These are phyloP conservation scores for Stichodactyla helianthus DNA, from an alignment of 64 coral and sea anemone species.

Conservation along the genomic window DNA sequence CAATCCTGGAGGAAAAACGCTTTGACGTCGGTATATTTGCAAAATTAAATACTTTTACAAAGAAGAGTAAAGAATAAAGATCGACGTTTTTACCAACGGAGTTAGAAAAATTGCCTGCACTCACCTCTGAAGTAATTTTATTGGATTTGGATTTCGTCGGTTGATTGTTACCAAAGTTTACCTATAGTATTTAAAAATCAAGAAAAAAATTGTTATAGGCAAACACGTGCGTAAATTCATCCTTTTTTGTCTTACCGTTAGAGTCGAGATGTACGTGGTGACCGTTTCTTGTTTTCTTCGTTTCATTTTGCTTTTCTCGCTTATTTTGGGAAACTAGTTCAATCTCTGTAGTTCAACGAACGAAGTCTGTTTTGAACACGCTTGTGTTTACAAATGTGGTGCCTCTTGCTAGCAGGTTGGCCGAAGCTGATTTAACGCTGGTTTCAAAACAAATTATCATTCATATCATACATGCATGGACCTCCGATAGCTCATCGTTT, in stretches of 20 bases:
- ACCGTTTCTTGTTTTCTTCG: neutral
- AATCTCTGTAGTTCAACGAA: neutral
- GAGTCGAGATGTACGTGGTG: neutral
- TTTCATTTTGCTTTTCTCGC: neutral
- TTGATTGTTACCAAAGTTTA: neutral
- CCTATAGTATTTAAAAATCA: neutral
- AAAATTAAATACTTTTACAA: too few relatives aligned
- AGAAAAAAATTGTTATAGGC: neutral
- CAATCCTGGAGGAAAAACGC: too few relatives aligned
- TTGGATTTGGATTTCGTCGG: neutral
- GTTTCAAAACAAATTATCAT: neutral
- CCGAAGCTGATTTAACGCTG: neutral
- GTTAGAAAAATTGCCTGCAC: neutral
- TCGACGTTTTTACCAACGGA: neutral
- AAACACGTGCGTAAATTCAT: neutral
- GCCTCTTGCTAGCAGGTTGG: neutral
- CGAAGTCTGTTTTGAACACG: neutral
- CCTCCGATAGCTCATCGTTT: too few relatives aligned
- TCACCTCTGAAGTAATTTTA: neutral
- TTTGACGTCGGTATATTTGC: too few relatives aligned
- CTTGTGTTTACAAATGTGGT: constrained; percentile 8
- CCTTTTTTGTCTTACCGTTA: neutral
- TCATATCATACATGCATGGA: neutral
- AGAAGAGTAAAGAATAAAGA: neutral
- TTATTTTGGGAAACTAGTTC: neutral